Percentiles rank a stretch among this genome's conserved stretches.
Conservation (phyloP, 2,113 vertebrate genomes). For the Leptobrachium ailaonicum region DNA sequence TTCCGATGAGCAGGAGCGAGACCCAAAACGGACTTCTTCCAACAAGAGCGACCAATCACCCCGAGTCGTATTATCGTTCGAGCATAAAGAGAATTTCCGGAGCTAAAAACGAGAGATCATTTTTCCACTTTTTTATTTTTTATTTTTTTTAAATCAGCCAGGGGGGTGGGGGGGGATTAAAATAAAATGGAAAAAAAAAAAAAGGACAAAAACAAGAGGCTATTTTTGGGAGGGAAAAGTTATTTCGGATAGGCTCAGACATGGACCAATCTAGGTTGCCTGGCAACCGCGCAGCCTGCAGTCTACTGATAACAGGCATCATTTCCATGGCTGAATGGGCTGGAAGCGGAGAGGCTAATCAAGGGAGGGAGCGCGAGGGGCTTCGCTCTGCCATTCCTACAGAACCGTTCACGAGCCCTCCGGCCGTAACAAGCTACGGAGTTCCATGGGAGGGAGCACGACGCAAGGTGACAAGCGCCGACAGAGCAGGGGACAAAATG, state of each 20-base stretch:
- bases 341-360: slow-evolving; percentile 62
- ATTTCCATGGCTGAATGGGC: slow-evolving; percentile 70
- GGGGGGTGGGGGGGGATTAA: too few relatives aligned
- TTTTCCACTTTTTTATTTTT: too few relatives aligned
- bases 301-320: slow-evolving; percentile 76
- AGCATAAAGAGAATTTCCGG: too few relatives aligned
- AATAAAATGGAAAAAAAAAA: too few relatives aligned
- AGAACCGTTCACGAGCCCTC: slow-evolving; percentile 33
- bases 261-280: slow-evolving; percentile 72
- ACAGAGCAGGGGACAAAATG: slow-evolving; percentile 11
- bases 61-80: too few relatives aligned
- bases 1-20: too few relatives aligned
- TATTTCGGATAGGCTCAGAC: slow-evolving; percentile 40
- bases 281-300: slow-evolving; percentile 73
- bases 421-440: slow-evolving; percentile 28
- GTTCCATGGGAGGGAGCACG: slow-evolving; percentile 15
- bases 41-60: too few relatives aligned
- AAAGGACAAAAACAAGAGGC: slow-evolving; percentile 31
- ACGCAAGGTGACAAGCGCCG: slow-evolving; percentile 8
- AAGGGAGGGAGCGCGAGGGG: slow-evolving; percentile 53
- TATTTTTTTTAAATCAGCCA: too few relatives aligned
- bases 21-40: too few relatives aligned
- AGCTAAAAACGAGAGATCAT: too few relatives aligned
- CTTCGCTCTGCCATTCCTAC: slow-evolving; percentile 45
- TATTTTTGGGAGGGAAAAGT: slow-evolving; percentile 33